These are phyloP conservation scores for Darevskia mixta DNA, from an alignment of 2,797 vertebrate species.

Conservation along the genomic window DNA sequence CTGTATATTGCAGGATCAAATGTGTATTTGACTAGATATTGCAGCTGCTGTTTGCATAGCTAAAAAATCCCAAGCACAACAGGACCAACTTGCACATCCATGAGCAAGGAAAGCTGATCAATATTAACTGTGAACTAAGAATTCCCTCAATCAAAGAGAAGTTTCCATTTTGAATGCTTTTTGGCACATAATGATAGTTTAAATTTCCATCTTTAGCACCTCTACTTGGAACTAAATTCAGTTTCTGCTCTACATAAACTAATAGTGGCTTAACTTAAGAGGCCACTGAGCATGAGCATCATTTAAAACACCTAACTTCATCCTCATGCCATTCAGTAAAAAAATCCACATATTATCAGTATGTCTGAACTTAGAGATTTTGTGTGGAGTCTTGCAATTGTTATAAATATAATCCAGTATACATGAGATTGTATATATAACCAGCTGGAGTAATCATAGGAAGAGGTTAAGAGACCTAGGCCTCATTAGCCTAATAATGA, in stretches of 20 bases:
- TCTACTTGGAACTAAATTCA: background rate
- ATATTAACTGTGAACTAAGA: conserved; percentile 8
- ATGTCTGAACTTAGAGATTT: background rate
- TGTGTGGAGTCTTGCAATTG: background rate
- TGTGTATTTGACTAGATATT: conserved; percentile 27
- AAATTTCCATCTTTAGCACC: background rate
- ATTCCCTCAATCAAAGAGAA: background rate
- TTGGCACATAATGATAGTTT: background rate
- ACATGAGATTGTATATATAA: background rate
- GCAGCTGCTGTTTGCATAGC: background rate
- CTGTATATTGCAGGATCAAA: background rate
- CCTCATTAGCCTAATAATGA: conserved; percentile 23
- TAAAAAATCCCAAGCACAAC: conserved; percentile 19
- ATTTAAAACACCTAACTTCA: background rate
- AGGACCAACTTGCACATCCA: background rate
- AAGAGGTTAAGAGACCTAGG: background rate
- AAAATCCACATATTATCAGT: background rate
- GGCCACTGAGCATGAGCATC: background rate
- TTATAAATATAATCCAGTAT: background rate
- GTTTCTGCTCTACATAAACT: background rate
- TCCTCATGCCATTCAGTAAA: background rate
- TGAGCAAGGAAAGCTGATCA: background rate
- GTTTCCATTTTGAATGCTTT: background rate
- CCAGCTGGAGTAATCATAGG: background rate
- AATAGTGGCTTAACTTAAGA: background rate